A percentile compares a stretch with the other conserved stretches of the same genome.
Evolutionary conservation across 2,888 invertebrate species (phyloP).

Genomic region (Epinotia nisella): DNA sequence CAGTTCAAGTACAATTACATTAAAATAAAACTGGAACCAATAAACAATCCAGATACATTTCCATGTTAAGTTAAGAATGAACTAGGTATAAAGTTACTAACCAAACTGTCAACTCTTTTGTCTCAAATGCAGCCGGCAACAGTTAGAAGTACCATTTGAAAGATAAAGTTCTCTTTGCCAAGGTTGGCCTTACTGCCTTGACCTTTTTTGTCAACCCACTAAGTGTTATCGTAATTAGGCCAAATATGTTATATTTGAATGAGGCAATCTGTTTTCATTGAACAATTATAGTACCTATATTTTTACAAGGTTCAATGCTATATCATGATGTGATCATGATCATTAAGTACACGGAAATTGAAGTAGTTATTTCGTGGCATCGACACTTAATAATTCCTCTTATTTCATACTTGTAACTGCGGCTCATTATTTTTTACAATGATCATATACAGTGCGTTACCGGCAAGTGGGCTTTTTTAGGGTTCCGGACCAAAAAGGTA

Average conservation of each 20-base stretch:
- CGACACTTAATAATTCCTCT: too few species aligned
- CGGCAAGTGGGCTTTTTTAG: too few species aligned
- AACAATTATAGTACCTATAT: constrained; percentile 38
- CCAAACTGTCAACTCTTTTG: too few species aligned
- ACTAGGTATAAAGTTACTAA: too few species aligned
- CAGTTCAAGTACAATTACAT: too few species aligned
- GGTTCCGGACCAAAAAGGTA: too few species aligned
- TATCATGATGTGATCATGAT: background rate
- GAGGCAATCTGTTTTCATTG: constrained; percentile 56
- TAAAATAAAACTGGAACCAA: too few species aligned
- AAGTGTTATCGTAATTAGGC: constrained; percentile 60
- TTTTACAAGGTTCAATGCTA: constrained; percentile 21
- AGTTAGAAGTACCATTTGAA: background rate
- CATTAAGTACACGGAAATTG: background rate
- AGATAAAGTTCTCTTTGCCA: constrained; percentile 53
- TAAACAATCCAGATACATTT: too few species aligned
- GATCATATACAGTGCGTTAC: too few species aligned
- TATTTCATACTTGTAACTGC: too few species aligned
- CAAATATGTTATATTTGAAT: constrained; percentile 51
- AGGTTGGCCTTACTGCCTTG: constrained; percentile 69
- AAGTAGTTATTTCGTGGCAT: background rate
- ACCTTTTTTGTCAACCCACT: constrained; percentile 69
- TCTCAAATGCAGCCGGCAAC: background rate
- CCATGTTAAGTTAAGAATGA: too few species aligned
- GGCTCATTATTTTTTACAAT: too few species aligned